Base-by-base conservation (phyloP, 2,113 vertebrate species). In the Epinephelus fuscoguttatus region DNA sequence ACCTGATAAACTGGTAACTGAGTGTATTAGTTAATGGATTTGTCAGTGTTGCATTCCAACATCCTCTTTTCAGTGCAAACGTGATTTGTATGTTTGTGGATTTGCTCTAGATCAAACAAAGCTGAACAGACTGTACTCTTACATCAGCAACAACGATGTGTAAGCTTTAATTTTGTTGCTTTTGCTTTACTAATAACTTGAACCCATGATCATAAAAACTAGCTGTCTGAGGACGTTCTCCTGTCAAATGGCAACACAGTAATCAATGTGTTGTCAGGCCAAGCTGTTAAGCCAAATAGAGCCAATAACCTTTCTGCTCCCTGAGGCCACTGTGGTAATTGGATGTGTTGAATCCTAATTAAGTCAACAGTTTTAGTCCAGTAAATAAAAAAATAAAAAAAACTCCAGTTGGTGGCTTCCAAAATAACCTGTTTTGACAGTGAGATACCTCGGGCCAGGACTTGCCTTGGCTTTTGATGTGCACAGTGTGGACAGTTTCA, bases 271-370 rank as follows among this genome's bases (percentile, higher is more conserved):
- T 52, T 66, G 15, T 47, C 67, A 69, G 17, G 17, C 7, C 7
- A 21, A 81, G 56, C 42, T 68, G 40, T 66, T n/a, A 37, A 45
- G 25, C 21, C 14, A 81, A 80, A 14, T 23, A 18, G 0, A 77
- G 50, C 5, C 60, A 78, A 37, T 68, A 30, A 21, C 23, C 4
- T 18, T 30, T 15, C 17, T 42, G 11, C 23, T 67, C 55, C 69
- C 61, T 27, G 27, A 64, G 70, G 75, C 53, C 21, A 40, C 17
- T 37, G 47, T 14, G 14, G 17, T 69, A 72, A 84, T 84, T 71
- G 37, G 13, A 70, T 61, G 49, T 30, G 62, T 55, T 42, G 27
- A 82, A 52, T 55, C 13, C 71, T 82, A 66, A 80, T 70, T 75
- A 40, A 67, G 37, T 80, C 61, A 63, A 50, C 59, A 74, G 33